These are phyloP conservation scores for Alethe diademata DNA, from an alignment of 2,113 vertebrate genomes.

Conservation along the genomic window DNA sequence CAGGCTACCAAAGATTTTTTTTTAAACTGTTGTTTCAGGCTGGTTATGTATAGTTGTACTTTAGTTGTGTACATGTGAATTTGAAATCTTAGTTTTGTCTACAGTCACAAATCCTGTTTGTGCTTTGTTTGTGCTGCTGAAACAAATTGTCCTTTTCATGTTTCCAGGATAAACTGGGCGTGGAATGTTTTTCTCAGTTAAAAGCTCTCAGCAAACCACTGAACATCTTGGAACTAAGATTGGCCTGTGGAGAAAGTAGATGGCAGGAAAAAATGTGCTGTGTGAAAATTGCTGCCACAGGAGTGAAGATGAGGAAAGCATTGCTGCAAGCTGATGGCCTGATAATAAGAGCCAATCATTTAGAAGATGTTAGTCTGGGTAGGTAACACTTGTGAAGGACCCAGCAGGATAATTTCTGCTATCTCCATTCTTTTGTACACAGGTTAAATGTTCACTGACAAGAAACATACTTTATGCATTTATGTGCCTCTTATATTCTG, in stretches of 20 bases:
- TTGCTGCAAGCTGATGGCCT: conserved; percentile 85
- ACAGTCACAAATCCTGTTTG: background rate
- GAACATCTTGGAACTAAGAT: conserved; percentile 69
- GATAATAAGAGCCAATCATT: conserved; percentile 83
- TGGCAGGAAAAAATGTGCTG: conserved; percentile 78
- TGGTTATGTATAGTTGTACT: background rate
- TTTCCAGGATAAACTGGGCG: conserved; percentile 80
- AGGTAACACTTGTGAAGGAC: background rate
- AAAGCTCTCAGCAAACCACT: conserved; percentile 78
- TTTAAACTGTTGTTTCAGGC: background rate
- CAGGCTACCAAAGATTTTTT: background rate
- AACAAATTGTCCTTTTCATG: background rate
- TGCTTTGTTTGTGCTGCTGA: background rate
- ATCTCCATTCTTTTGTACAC: background rate
- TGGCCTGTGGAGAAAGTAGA: conserved; percentile 60
- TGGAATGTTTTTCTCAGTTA: conserved; percentile 82
- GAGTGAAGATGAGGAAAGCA: conserved; percentile 80
- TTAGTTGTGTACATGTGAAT: background rate
- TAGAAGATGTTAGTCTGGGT: conserved; percentile 84
- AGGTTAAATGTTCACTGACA: background rate
- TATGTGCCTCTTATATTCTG: background rate
- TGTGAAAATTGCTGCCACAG: conserved; percentile 77
- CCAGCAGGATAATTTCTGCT: background rate
- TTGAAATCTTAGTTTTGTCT: background rate
- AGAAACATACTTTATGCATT: background rate